Conservation (phyloP, 2,113 vertebrate species). For the Otis tarda region DNA sequence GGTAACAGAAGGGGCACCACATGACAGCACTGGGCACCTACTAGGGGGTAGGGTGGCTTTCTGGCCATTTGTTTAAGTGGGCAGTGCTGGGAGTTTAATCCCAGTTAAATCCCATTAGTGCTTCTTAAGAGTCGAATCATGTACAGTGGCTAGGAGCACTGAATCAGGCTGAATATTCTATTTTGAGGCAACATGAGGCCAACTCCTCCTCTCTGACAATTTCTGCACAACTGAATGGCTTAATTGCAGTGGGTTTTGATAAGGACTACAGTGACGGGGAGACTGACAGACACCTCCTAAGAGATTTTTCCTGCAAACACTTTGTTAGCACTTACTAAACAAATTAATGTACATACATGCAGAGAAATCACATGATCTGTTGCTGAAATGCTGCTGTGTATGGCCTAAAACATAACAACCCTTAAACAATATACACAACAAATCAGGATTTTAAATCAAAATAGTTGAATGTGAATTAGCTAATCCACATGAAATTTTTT, state of each 20-base stretch:
- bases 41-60: conserved; percentile 3
- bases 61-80: conserved; percentile 62
- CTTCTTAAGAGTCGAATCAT: conserved; percentile 53
- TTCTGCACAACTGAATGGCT: neutral
- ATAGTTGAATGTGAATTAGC: neutral
- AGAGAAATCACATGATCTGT: neutral
- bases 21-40: conserved; percentile 8
- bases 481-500: neutral
- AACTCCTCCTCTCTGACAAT: neutral
- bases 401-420: neutral
- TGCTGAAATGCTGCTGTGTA: neutral
- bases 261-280: neutral
- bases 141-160: conserved; percentile 8
- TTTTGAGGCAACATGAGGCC: neutral
- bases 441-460: neutral
- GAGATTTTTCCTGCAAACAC: neutral
- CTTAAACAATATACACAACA: neutral
- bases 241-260: neutral
- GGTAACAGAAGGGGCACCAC: conserved; percentile 43
- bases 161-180: conserved; percentile 35
- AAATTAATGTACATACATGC: neutral
- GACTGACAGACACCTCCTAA: neutral
- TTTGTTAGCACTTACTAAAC: neutral
- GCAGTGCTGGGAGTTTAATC: conserved; percentile 50
- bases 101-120: conserved; percentile 57